Percentiles rank a stretch among this genome's conserved stretches.
Conservation (phyloP, 2,113 vertebrate species). For the Lontra canadensis region DNA sequence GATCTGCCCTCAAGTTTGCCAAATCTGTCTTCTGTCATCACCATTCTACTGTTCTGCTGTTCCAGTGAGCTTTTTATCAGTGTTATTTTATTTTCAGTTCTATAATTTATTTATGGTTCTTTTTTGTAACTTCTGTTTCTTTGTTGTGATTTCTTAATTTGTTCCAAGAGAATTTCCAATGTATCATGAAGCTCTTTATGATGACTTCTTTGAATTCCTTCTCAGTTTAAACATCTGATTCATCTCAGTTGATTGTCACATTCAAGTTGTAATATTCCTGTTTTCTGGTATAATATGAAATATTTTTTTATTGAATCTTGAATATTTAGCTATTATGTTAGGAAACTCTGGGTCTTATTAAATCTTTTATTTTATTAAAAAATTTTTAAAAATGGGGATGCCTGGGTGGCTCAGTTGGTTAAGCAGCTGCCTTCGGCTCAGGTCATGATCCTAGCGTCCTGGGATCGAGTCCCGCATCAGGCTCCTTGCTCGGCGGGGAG, state of each 20-base stretch:
- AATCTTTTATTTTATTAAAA: conserved; percentile 27
- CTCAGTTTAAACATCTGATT: background rate
- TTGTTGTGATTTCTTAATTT: background rate
- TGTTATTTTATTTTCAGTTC: background rate
- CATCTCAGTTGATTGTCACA: background rate
- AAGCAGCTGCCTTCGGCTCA: no score
- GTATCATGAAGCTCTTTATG: background rate
- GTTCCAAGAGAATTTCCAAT: conserved; percentile 16
- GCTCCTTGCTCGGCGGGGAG: no score
- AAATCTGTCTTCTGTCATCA: background rate
- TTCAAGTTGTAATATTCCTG: conserved; percentile 3
- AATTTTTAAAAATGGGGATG: no score
- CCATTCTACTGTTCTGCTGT: background rate
- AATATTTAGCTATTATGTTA: background rate
- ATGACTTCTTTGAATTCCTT: conserved; percentile 27
- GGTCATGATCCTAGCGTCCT: no score
- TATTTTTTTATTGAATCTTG: background rate
- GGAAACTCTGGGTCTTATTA: background rate
- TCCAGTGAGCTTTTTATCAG: background rate
- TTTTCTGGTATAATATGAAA: background rate
- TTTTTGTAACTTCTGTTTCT: conserved; percentile 29
- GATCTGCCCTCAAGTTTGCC: background rate
- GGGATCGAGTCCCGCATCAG: no score
- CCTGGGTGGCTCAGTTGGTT: no score
- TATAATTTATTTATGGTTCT: background rate